These are phyloP conservation scores for Tolmerus cingulatus DNA, from an alignment of 2,888 invertebrate genomes.

Conservation along the genomic window DNA sequence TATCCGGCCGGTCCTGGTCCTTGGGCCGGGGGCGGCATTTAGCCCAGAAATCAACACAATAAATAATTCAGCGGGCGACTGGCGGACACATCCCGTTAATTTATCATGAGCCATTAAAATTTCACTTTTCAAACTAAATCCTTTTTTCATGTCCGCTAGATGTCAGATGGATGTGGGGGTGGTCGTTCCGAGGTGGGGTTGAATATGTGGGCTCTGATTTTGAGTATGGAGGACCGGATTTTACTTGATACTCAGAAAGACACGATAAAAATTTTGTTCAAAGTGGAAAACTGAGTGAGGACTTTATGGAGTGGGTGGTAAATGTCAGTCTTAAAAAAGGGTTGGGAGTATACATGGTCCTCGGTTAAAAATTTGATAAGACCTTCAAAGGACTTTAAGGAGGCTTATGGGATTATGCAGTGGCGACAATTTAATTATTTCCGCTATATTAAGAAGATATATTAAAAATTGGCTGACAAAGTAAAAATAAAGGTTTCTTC, in stretches of 20 bases:
- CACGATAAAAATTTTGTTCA: neutral
- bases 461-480: too few species aligned
- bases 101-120: conserved; percentile 49
- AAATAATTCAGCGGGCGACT: conserved; percentile 45
- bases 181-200: neutral
- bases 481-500: too few species aligned
- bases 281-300: neutral
- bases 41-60: conserved; percentile 35
- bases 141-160: conserved; percentile 1
- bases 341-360: neutral
- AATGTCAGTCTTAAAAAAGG: neutral
- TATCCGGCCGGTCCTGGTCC: neutral
- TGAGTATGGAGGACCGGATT: neutral
- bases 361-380: neutral
- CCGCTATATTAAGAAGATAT: neutral
- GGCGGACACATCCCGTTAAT: conserved; percentile 44
- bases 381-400: neutral
- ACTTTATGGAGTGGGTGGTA: neutral
- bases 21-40: neutral
- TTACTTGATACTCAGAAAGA: neutral
- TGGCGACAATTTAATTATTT: neutral
- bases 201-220: neutral
- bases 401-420: neutral
- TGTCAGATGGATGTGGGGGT: neutral
- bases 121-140: conserved; percentile 46